Evolutionary conservation across 2,797 vertebrate genomes (phyloP), one percentile per base, ranked within the genome.

Genomic region (Myotis planiceps): DNA sequence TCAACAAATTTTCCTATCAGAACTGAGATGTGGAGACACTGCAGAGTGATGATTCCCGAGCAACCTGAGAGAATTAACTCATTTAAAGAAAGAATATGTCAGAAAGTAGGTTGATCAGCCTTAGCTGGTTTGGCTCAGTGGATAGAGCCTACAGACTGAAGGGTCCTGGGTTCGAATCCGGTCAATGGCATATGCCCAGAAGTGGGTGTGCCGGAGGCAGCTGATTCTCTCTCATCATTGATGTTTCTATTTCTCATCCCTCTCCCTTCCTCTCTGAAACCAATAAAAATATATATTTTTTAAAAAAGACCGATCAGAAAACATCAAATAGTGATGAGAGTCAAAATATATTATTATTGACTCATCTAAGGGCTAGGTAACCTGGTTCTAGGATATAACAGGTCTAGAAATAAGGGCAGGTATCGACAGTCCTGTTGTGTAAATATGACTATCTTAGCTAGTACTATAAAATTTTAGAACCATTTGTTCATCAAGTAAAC

Each of bases 401-500:
- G 9, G 47, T 69, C 19, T 19, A 71, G 72, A 87, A 84, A 66
- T 58, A 60, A 84, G 34, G 32, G 39, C 53, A 84, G 37, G 66
- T 60, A 65, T 47, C 53, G 42, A 83, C 6, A 87, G 55, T 2
- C 6, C 5, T 55, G 18, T 29, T 21, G 25, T 39, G 10, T 65
- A 94, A 95, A 68, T 78, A 51, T 78, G 21, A 27, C 45, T 89
- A 37, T 58, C 55, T 87, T 39, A 76, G 71, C 27, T 21, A 74
- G 25, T 29, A 39, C 37, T 51, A 32, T 27, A 88, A 79, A 78
- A 92, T 79, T 49, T 92, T 68, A 82, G 49, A 90, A 84, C 90
- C 5, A 65, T 66, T 84, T 85, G 68, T 78, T 95, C 21, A 39
- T 15, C 34, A 75, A 83, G 29, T 32, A 90, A 84, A 75, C 45